Conservation (phyloP, 1,140 invertebrate species). For the Berghia stephanieae region DNA sequence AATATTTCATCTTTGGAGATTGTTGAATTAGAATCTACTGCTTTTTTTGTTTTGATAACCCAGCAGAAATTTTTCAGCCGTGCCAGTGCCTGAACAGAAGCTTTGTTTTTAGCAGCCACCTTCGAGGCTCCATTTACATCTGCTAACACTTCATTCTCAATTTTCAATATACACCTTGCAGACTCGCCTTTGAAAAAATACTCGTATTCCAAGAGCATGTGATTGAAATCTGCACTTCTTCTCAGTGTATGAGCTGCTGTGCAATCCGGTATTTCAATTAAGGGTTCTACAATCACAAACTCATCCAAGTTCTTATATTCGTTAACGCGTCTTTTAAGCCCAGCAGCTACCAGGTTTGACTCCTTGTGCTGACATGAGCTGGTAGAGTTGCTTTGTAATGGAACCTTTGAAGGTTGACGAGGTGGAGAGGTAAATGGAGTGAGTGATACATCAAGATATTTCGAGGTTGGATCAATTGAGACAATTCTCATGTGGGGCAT, state of each 20-base stretch:
- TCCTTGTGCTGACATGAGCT: conserved; percentile 25
- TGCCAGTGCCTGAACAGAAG: conserved; percentile 43
- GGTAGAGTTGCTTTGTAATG: background rate
- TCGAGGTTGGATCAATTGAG: conserved; percentile 35
- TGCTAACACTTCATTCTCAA: conserved; percentile 43
- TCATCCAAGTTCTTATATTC: conserved; percentile 33
- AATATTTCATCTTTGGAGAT: conserved; percentile 52
- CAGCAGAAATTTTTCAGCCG: conserved; percentile 50
- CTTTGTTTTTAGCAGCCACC: conserved; percentile 41
- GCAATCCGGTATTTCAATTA: conserved; percentile 19
- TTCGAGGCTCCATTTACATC: conserved; percentile 36
- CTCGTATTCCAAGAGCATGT: conserved; percentile 47
- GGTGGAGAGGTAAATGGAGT: conserved; percentile 28
- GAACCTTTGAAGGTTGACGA: background rate
- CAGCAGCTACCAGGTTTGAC: conserved; percentile 28
- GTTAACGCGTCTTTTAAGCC: background rate
- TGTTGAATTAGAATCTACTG: conserved; percentile 55
- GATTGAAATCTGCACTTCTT: conserved; percentile 47
- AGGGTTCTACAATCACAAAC: conserved; percentile 42
- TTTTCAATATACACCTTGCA: conserved; percentile 41
- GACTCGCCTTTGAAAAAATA: conserved; percentile 30
- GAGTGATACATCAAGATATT: conserved; percentile 40
- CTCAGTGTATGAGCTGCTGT: conserved; percentile 36
- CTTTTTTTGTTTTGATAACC: conserved; percentile 72
- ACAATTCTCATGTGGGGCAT: conserved; percentile 43